A percentile compares a stretch with the other conserved stretches of the same genome.
phyloP scores from a whole-genome alignment of 2,113 vertebrate genomes.

The Axis porcinus region DNA sequence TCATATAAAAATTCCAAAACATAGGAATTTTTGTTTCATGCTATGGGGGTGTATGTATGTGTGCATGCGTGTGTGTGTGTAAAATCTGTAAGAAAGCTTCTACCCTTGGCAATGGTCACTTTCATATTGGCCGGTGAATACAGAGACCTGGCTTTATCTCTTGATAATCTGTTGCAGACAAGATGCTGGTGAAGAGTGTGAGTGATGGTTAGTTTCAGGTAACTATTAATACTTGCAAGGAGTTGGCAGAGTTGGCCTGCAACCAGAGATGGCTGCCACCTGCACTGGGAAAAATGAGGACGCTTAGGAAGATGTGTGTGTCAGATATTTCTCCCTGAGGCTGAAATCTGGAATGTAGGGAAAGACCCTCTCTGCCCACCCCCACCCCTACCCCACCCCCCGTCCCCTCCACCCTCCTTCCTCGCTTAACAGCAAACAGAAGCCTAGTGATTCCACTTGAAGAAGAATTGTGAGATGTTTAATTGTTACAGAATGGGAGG shows the following conservation, averaged over 20 bases:
- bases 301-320: background rate
- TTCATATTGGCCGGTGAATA: accelerated
- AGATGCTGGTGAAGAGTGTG: background rate
- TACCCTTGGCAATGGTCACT: background rate
- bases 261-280: background rate
- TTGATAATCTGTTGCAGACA: accelerated
- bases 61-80: background rate
- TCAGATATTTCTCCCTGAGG: background rate
- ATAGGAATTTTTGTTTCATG: background rate
- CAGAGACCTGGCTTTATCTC: background rate
- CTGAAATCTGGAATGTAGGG: background rate
- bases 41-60: background rate
- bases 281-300: background rate
- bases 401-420: background rate
- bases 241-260: background rate
- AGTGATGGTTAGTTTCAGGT: background rate
- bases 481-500: background rate
- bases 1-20: background rate
- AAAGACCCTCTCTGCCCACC: background rate
- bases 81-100: background rate
- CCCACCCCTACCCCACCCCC: background rate
- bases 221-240: background rate
- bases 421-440: background rate
- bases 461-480: background rate
- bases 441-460: background rate